Evolutionary conservation across 2,888 invertebrate species (phyloP).

Genomic region (Andrena bicolor): DNA sequence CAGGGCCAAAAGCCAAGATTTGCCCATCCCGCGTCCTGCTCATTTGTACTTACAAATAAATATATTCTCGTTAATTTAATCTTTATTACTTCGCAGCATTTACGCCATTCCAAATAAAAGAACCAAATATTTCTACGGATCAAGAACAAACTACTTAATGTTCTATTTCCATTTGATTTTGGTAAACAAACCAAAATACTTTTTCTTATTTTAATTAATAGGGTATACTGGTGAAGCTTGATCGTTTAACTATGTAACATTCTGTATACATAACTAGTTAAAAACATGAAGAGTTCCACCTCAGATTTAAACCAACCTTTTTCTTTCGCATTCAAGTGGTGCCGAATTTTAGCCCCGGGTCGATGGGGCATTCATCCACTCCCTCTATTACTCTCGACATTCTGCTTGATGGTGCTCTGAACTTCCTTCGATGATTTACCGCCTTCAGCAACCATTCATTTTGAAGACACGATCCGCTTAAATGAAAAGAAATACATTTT

Average conservation of each 20-base stretch:
- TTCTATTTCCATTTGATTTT: no score
- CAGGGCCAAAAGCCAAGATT: slow-evolving; percentile 76
- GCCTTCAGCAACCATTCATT: slow-evolving; percentile 46
- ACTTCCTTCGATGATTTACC: slow-evolving; percentile 21
- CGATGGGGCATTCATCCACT: slow-evolving; percentile 65
- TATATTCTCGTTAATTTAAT: slow-evolving; percentile 7
- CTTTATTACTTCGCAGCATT: neutral
- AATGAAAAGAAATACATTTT: slow-evolving; percentile 19
- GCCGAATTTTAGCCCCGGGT: slow-evolving; percentile 67
- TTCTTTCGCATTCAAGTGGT: slow-evolving; percentile 74
- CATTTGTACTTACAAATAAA: slow-evolving; percentile 72
- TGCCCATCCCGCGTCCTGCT: slow-evolving; percentile 78
- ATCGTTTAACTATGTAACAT: neutral
- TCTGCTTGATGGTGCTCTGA: slow-evolving; percentile 37
- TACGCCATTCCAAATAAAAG: no score
- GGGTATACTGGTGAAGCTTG: neutral
- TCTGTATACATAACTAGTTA: slow-evolving; percentile 3
- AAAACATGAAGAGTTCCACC: neutral
- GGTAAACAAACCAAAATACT: no score
- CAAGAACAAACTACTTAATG: no score
- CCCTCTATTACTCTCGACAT: slow-evolving; percentile 67
- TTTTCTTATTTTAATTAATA: no score
- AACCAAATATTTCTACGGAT: no score
- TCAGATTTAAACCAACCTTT: slow-evolving; percentile 59
- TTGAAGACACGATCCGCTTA: slow-evolving; percentile 32